Evolutionary conservation across 2,888 invertebrate genomes (phyloP), one percentile per base, ranked within the genome.

Genomic region (Meta bourneti): DNA sequence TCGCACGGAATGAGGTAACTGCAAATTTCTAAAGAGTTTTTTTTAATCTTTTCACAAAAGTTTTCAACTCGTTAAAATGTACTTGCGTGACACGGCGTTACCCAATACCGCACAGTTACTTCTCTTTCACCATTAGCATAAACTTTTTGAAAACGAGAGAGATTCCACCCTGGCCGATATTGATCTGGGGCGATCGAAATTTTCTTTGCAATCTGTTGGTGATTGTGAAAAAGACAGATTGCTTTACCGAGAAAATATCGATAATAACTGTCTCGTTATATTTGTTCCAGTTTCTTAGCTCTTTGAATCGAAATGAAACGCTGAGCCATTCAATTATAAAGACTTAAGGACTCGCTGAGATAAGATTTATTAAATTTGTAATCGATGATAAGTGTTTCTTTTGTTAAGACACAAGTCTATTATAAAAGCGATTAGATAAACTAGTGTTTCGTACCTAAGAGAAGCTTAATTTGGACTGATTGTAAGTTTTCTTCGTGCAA

Each of bases 51-150:
- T 9, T 16, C 11, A 7, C 61, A 61, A 61, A 61, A 61, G 61
- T 61, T 61, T 16, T 61, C 61, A 61, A 61, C 77, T 77, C 77
- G n/a, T 77, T 77, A 77, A 77, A 77, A 77, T n/a, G n/a, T 49
- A 48, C 49, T 77, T 49, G n/a, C 77, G 51, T 77, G 77, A 77
- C 77, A 51, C 13, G 6, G 49, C 48, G n/a, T n/a, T 13, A 49
- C 49, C 51, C 77, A 13, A 77, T 49, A 77, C 61, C 49, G 77
- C 51, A 7, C 11, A 49, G 13, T 77, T 34, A n/a, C 77, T 49
- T 77, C 51, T 9, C 51, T 49, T 51, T n/a, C 49, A 7, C 49
- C n/a, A 77, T 77, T 77, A n/a, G 77, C 77, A 77, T 49, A 77
- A 51, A 51, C 7, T 77, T 77, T 77, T 77, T 77, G 49, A 77